Evolutionary conservation across 1,140 invertebrate genomes (phyloP).

Genomic region (Drosophila parabipectinata): DNA sequence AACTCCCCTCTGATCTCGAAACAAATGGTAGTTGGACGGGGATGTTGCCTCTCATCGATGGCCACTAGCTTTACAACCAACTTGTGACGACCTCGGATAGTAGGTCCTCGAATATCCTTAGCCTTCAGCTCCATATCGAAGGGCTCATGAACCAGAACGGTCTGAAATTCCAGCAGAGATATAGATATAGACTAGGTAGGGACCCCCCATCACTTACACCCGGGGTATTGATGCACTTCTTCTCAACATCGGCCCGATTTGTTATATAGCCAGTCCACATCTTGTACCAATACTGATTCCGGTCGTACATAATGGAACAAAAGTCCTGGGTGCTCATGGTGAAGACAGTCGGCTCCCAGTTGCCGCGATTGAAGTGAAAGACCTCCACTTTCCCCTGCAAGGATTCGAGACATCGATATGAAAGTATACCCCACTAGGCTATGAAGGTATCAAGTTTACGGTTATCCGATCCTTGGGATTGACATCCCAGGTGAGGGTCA

Average conservation of each 20-base stretch:
- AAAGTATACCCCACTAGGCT: too few species aligned
- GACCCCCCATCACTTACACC: constrained; percentile 42
- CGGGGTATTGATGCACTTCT: constrained; percentile 21
- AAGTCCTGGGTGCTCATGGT: constrained; percentile 37
- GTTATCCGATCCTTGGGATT: constrained; percentile 46
- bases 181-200: neutral
- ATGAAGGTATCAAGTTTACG: constrained; percentile 23
- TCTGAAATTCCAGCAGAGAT: constrained; percentile 19
- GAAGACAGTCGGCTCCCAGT: constrained; percentile 61
- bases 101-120: constrained; percentile 29
- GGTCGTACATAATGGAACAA: constrained; percentile 55
- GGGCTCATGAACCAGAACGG: constrained; percentile 36
- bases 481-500: constrained; percentile 40
- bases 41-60: constrained; percentile 31
- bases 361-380: constrained; percentile 41
- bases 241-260: constrained; percentile 10
- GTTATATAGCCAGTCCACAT: constrained; percentile 29
- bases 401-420: neutral
- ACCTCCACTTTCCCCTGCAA: constrained; percentile 7
- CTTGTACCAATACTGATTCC: constrained; percentile 63
- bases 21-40: constrained; percentile 35
- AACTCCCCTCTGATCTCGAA: constrained; percentile 51
- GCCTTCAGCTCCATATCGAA: constrained; percentile 38
- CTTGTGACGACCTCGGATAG: constrained; percentile 55
- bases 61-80: constrained; percentile 40